phyloP scores from a whole-genome alignment of 2,888 invertebrate species.

The Lycia hirtaria region DNA sequence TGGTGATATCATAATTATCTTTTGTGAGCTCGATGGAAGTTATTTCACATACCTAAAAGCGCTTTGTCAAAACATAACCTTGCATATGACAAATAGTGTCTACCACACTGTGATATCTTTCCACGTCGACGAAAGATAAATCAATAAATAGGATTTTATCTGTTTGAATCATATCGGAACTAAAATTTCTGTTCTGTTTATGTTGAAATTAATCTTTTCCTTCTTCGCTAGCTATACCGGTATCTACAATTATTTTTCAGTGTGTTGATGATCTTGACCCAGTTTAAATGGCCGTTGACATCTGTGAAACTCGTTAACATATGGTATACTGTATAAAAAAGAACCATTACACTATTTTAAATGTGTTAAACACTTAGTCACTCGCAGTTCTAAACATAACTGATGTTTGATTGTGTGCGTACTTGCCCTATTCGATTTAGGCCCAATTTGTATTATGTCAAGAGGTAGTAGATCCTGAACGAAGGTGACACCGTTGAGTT shows the following conservation, averaged over 20 bases:
- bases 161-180: too few species aligned
- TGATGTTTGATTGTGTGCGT: not conserved
- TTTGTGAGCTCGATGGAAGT: not conserved
- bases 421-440: not conserved
- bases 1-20: conserved; percentile 18
- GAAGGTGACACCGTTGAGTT: too few species aligned
- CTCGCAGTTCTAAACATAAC: not conserved
- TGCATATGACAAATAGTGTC: not conserved
- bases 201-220: not conserved
- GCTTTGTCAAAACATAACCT: not conserved
- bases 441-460: not conserved
- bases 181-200: not conserved
- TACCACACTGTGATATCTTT: not conserved
- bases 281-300: conserved; percentile 11
- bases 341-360: not conserved
- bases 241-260: conserved; percentile 4
- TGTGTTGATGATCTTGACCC: conserved; percentile 20
- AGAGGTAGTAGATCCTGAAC: too few species aligned
- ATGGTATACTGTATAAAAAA: not conserved
- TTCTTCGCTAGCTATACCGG: not conserved
- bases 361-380: not conserved
- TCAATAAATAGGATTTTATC: not conserved
- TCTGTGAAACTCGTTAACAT: conserved; percentile 12
- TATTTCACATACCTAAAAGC: conserved; percentile 5
- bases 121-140: not conserved